phyloP scores from a whole-genome alignment of 2,888 invertebrate genomes.

The Stegophylla sp. region DNA sequence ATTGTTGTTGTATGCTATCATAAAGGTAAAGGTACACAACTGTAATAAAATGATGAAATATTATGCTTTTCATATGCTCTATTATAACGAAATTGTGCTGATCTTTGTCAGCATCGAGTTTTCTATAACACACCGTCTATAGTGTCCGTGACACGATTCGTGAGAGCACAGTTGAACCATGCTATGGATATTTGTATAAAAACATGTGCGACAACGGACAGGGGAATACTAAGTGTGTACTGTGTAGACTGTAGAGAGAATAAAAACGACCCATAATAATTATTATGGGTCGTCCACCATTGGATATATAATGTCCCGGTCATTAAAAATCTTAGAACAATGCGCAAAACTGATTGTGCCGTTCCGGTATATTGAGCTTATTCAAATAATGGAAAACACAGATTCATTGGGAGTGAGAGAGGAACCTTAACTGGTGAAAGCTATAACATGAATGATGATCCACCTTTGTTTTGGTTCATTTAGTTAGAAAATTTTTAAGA shows the following conservation, averaged over 20 bases:
- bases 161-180: conserved; percentile 16
- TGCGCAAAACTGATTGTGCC: conserved; percentile 17
- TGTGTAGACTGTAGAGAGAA: not conserved
- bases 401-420: not conserved
- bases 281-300: conserved; percentile 24
- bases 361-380: conserved; percentile 4
- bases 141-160: conserved; percentile 54
- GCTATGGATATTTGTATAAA: conserved; percentile 19
- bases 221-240: not conserved
- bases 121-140: conserved; percentile 38
- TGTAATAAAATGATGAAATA: conserved; percentile 51
- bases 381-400: conserved; percentile 18
- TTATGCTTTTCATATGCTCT: conserved; percentile 2
- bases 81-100: conserved; percentile 43
- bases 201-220: not conserved
- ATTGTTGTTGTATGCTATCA: conserved; percentile 38
- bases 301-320: conserved; percentile 30
- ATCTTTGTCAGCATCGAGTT: conserved; percentile 50
- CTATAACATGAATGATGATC: no score
- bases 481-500: no score
- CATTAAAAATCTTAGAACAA: conserved; percentile 48
- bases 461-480: no score
- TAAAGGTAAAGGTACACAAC: conserved; percentile 33
- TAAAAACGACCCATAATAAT: conserved; percentile 26
- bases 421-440: not conserved